These are phyloP conservation scores for Pentalonia nigronervosa DNA, from an alignment of 1,140 invertebrate genomes.

Conservation along the genomic window DNA sequence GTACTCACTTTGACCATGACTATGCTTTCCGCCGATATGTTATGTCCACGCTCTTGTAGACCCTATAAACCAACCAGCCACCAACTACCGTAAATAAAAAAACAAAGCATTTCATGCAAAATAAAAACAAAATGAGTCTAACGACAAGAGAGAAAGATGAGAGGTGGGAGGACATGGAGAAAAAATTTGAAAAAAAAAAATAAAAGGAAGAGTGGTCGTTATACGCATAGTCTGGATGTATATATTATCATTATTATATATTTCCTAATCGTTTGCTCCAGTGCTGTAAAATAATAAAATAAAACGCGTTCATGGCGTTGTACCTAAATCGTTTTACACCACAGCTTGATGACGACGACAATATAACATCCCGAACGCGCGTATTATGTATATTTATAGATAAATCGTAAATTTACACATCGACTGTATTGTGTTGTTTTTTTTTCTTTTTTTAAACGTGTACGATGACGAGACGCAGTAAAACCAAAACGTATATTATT, in stretches of 20 bases:
- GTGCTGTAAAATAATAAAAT: slow-evolving; percentile 7
- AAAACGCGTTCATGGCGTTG: not conserved
- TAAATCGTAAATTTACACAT: not conserved
- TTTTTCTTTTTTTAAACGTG: not conserved
- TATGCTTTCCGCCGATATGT: slow-evolving; percentile 86
- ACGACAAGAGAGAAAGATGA: not conserved
- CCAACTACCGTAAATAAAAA: slow-evolving; percentile 56
- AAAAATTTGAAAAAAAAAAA: not conserved
- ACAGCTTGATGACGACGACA: not conserved
- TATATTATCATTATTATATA: not conserved
- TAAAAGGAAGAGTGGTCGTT: not conserved
- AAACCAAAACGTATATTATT: not conserved
- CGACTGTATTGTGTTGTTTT: not conserved
- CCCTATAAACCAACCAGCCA: slow-evolving; percentile 70
- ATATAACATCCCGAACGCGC: not conserved
- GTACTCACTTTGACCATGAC: slow-evolving; percentile 88
- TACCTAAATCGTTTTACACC: not conserved
- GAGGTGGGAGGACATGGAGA: not conserved
- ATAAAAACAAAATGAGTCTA: slow-evolving; percentile 55
- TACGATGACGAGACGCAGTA: not conserved
- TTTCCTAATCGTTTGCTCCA: not conserved
- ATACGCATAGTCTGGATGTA: not conserved
- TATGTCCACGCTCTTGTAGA: slow-evolving; percentile 86
- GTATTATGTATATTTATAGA: not conserved
- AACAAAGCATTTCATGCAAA: slow-evolving; percentile 57